Evolutionary conservation across 1,140 invertebrate species (phyloP).

Genomic region (Zaprionus camerounensis): DNA sequence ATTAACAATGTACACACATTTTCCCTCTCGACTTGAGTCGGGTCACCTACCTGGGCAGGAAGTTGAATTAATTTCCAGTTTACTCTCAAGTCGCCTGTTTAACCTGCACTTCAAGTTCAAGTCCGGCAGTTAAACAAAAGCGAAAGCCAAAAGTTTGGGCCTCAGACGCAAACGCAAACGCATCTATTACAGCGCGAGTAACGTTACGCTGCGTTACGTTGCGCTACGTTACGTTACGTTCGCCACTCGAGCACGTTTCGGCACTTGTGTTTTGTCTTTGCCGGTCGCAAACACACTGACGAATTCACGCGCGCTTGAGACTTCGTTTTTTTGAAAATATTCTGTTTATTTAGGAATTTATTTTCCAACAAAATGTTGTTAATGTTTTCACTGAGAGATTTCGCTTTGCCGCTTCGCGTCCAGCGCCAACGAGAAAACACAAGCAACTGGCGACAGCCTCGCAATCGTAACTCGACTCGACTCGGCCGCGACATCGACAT

Average conservation of each 20-base stretch:
- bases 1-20: constrained; percentile 45
- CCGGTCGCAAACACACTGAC: constrained; percentile 22
- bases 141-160: constrained; percentile 59
- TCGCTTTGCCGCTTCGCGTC: constrained; percentile 63
- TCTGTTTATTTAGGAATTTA: constrained; percentile 36
- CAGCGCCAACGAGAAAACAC: constrained; percentile 71
- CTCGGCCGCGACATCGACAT: background rate
- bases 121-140: constrained; percentile 44
- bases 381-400: constrained; percentile 33
- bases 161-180: constrained; percentile 37
- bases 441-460: constrained; percentile 68
- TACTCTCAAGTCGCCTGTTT: constrained; percentile 51
- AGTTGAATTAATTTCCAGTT: constrained; percentile 71
- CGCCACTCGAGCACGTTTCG: constrained; percentile 69
- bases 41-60: constrained; percentile 43
- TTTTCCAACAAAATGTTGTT: constrained; percentile 14
- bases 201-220: constrained; percentile 3
- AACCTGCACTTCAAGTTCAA: constrained; percentile 57
- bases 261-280: constrained; percentile 54
- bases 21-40: constrained; percentile 2
- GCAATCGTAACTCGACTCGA: constrained; percentile 16
- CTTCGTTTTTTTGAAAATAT: constrained; percentile 23
- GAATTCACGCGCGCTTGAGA: constrained; percentile 32
- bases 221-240: constrained; percentile 34
- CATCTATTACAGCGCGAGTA: background rate